These are phyloP conservation scores for Zaprionus inermis DNA, from an alignment of 1,140 invertebrate species.

Conservation along the genomic window DNA sequence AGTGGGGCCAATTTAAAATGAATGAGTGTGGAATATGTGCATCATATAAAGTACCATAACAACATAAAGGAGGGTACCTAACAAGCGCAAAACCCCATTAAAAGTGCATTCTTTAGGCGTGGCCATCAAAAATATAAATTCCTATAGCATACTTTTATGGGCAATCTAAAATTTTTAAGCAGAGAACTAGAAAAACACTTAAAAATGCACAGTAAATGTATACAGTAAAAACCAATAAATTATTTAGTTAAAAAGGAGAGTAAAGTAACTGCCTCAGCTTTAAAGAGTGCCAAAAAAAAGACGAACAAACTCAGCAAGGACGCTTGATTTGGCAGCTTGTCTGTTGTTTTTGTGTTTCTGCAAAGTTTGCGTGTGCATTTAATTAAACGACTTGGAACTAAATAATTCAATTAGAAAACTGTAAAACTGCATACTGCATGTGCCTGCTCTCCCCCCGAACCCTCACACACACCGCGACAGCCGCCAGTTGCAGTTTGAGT, in stretches of 20 bases:
- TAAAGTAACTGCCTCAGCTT: not conserved
- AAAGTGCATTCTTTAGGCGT: too few species aligned
- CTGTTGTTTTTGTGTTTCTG: constrained; percentile 12
- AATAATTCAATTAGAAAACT: constrained; percentile 77
- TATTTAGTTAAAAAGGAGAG: not conserved
- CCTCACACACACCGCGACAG: too few species aligned
- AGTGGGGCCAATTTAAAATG: too few species aligned
- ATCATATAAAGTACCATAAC: too few species aligned
- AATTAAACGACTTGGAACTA: constrained; percentile 59
- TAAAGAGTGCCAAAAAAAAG: not conserved
- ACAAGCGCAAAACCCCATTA: too few species aligned
- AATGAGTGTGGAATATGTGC: too few species aligned
- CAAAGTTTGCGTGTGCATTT: constrained; percentile 51
- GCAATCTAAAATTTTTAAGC: not conserved
- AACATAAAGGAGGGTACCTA: too few species aligned
- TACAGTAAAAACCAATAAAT: too few species aligned
- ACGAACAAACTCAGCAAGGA: constrained; percentile 17
- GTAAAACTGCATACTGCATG: constrained; percentile 43
- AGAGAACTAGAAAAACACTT: too few species aligned
- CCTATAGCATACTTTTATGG: not conserved
- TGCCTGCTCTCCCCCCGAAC: constrained; percentile 7
- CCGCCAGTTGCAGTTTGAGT: not conserved
- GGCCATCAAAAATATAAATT: not conserved
- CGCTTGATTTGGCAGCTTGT: constrained; percentile 45
- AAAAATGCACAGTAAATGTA: too few species aligned